Conservation (phyloP, 2,113 vertebrate genomes). For the Neogobius melanostomus region DNA sequence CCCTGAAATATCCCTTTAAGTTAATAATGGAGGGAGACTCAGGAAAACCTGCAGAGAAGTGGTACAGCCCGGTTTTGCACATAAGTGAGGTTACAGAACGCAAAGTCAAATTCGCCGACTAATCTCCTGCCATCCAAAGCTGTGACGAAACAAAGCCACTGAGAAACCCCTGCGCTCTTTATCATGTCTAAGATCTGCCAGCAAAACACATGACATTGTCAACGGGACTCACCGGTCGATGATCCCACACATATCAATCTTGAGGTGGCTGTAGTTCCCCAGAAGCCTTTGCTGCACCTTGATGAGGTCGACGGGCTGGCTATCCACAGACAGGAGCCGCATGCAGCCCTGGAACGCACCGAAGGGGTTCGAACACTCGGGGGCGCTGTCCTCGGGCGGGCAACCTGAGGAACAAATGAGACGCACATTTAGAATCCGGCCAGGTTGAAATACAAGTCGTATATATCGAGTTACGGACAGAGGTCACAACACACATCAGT, state of each 20-base stretch:
- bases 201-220: neutral
- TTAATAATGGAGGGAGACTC: too few species aligned
- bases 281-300: constrained; percentile 84
- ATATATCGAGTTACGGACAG: too few species aligned
- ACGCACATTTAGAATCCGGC: neutral
- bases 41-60: too few species aligned
- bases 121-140: too few species aligned
- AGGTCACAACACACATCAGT: too few species aligned
- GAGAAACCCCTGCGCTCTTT: too few species aligned
- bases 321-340: constrained; percentile 79
- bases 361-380: constrained; percentile 79
- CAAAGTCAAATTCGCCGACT: too few species aligned
- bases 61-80: too few species aligned
- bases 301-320: constrained; percentile 83
- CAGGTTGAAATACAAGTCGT: too few species aligned
- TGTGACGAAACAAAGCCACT: too few species aligned
- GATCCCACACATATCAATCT: constrained; percentile 93
- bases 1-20: too few species aligned
- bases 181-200: neutral
- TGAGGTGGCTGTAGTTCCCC: constrained; percentile 90
- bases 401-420: constrained; percentile 79
- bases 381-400: constrained; percentile 68
- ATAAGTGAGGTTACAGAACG: too few species aligned
- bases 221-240: constrained; percentile 84
- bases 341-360: constrained; percentile 90